A percentile compares a stretch with the other conserved stretches of the same genome.
phyloP scores from a whole-genome alignment of 2,888 invertebrate species.

The Miltochrista miniata region DNA sequence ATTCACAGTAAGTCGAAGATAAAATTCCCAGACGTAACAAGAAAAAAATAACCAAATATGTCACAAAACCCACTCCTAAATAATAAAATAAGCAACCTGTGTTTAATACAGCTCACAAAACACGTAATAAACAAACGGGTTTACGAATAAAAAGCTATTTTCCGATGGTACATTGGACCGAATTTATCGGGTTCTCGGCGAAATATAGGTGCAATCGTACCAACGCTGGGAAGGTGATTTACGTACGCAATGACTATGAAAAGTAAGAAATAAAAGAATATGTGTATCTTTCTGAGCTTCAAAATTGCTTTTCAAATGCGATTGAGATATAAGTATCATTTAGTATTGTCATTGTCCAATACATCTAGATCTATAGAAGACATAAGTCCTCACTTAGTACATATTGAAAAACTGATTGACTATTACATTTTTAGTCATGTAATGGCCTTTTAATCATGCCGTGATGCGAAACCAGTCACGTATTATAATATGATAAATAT shows the following conservation, averaged over 20 bases:
- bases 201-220: constrained; percentile 67
- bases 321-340: constrained; percentile 40
- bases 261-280: constrained; percentile 63
- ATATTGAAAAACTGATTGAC: too few species aligned
- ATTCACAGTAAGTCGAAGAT: constrained; percentile 29
- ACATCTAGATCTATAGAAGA: constrained; percentile 26
- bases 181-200: constrained; percentile 69
- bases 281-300: constrained; percentile 38
- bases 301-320: constrained; percentile 32
- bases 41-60: constrained; percentile 45
- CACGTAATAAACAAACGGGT: constrained; percentile 62
- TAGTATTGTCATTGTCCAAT: constrained; percentile 32
- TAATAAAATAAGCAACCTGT: constrained; percentile 50
- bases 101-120: constrained; percentile 43
- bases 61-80: constrained; percentile 45
- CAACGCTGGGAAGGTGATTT: constrained; percentile 58
- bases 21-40: constrained; percentile 35
- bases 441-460: too few species aligned
- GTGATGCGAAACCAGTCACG: too few species aligned
- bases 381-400: too few species aligned
- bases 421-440: too few species aligned
- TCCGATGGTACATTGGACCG: constrained; percentile 54
- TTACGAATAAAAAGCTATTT: constrained; percentile 70
- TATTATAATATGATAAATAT: too few species aligned
- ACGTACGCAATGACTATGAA: constrained; percentile 56